Base-by-base conservation (phyloP, 37 sponge, comb jelly and placozoan species). In the Crambe crambe region DNA sequence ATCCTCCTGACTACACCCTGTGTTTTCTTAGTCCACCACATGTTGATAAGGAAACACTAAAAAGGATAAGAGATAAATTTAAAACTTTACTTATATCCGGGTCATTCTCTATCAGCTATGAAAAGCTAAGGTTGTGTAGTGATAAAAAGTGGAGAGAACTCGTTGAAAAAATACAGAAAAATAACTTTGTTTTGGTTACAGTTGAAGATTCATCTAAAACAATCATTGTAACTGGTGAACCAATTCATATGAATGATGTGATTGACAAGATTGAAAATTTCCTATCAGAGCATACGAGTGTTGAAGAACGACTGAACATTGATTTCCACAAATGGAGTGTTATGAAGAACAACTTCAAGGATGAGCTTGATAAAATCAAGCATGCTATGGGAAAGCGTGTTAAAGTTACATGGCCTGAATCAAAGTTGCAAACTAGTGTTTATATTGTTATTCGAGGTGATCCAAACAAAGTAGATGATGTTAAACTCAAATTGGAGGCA, bases 161-260 rank as follows among this genome's bases (percentile, higher is more conserved):
- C 6, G 58, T 31, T 26, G 37, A 9, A 1, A 51, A 31, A 36
- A 72, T 80, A 1, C 32, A 51, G 2, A 42, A 34, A n/a, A 42
- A 80, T 29, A 12, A 51, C 23, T 80, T 80, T 71, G 41, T 80
- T 30, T 35, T 25, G n/a, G 68, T 80, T 15, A 57, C 71, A 36
- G 58, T 58, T 15, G 40, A 40, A 5, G 6, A 43, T 1, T 26
- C 21, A n/a, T 18, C 3, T 2, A 72, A 29, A 23, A 4, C 23
- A 43, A 35, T 70, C 6, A 20, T 70, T 9, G 32, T 80, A 2
- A 37, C 59, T 12, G 72, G 72, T 26, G 81, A 80, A 36, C 5
- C 3, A 20, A 42, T 67, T 44, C 37, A 22, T 3, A 1, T 56
- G 2, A 39, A 56, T 71, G 81, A 34, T n/a, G 42, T 70, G 10